Base-by-base conservation (phyloP, 2,888 invertebrate genomes). In the Phaedon cochleariae region DNA sequence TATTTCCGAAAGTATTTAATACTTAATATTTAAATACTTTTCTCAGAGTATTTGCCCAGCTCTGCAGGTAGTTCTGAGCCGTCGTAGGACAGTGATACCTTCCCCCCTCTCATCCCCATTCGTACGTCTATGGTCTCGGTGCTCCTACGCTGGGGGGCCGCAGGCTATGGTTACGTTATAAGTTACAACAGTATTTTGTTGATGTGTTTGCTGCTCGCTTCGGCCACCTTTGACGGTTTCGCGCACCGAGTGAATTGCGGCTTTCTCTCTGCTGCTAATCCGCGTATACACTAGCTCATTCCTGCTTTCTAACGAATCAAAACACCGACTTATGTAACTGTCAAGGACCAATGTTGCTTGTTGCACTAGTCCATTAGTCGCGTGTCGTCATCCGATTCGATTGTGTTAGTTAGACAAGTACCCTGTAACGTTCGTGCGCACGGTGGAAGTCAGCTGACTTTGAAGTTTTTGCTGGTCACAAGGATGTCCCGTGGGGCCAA, bases 111-210 rank as follows among this genome's bases (percentile, higher is more conserved):
- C n/a, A n/a, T n/a, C n/a, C n/a, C n/a, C n/a, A n/a, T n/a, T n/a
- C n/a, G n/a, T n/a, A n/a, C n/a, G n/a, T n/a, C n/a, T n/a, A n/a
- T n/a, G n/a, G n/a, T n/a, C n/a, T n/a, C n/a, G n/a, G n/a, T n/a
- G n/a, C 70, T 70, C 71, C 71, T 73, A 73, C 71, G 71, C 70
- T 51, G 34, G 51, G 57, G 57, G 51, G 52, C 62, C 52, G 41
- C 63, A 46, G 57, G 55, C 57, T 34, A 51, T 53, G n/a, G 26
- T 26, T 26, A 26, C 26, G 26, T 26, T 26, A 7, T 7, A 5
- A 7, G 12, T 41, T 15, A 41, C 41, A 41, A 41, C 41, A 41
- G 41, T 41, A 41, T 41, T 41, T 41, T 12, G 41, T 41, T 3
- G 7, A n/a, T n/a, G n/a, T n/a, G n/a, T n/a, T n/a, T n/a, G n/a